Percentiles rank a stretch among this genome's conserved stretches.
Evolutionary conservation across 2,797 vertebrate species (phyloP).

Genomic region (Glyptemys insculpta): DNA sequence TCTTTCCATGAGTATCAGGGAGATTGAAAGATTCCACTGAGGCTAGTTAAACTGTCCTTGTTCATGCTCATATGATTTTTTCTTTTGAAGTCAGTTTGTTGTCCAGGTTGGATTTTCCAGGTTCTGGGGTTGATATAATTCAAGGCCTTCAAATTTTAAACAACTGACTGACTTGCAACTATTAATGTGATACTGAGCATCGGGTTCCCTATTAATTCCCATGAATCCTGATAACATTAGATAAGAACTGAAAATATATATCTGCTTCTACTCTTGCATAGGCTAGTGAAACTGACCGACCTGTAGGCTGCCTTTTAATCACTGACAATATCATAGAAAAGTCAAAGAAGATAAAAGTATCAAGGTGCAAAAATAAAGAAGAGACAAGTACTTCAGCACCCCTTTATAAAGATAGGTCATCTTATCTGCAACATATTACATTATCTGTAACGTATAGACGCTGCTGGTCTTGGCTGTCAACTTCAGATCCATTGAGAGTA

Average conservation of each 20-base stretch:
- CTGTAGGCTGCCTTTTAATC: conserved; percentile 78
- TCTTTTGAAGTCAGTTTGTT: background rate
- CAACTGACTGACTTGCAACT: background rate
- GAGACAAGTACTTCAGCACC: conserved; percentile 54
- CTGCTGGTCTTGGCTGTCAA: conserved; percentile 76
- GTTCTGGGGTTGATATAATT: background rate
- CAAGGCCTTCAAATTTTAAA: background rate
- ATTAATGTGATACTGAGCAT: background rate
- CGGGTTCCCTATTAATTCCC: background rate
- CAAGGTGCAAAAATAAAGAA: conserved; percentile 55
- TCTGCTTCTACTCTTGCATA: conserved; percentile 40
- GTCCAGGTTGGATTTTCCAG: background rate
- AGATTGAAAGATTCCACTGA: background rate
- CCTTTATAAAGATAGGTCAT: conserved; percentile 74
- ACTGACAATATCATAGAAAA: conserved; percentile 73
- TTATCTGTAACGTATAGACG: conserved; percentile 70
- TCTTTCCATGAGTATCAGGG: background rate
- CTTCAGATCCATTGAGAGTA: conserved; percentile 73
- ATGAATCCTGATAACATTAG: conserved; percentile 43
- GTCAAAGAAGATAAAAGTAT: conserved; percentile 66
- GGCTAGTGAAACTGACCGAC: conserved; percentile 72
- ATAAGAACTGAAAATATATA: conserved; percentile 65
- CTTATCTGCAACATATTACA: conserved; percentile 77
- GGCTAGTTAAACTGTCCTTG: background rate
- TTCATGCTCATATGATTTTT: background rate